phyloP scores from a whole-genome alignment of 2,888 invertebrate genomes.

The Pristionchus mayeri region DNA sequence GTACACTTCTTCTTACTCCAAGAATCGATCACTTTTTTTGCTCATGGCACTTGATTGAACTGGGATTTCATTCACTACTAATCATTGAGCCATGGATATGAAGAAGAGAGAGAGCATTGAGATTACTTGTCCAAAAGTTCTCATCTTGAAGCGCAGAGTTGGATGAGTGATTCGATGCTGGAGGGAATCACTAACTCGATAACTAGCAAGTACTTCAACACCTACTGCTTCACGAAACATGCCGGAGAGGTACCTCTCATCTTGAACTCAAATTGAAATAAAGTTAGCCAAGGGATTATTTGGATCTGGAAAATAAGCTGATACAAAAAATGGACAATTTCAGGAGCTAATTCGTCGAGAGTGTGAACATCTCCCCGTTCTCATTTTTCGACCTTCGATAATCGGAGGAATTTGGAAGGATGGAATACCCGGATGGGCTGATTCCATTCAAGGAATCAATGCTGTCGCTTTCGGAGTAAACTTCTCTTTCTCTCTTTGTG shows the following conservation, averaged over 20 bases:
- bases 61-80: too few relatives aligned
- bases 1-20: too few relatives aligned
- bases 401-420: conserved; percentile 85
- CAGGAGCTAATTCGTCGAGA: conserved; percentile 82
- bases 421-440: conserved; percentile 88
- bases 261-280: too few relatives aligned
- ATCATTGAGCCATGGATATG: too few relatives aligned
- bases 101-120: too few relatives aligned
- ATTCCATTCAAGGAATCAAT: conserved; percentile 94
- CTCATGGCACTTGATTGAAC: too few relatives aligned
- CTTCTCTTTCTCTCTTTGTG: background rate
- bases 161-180: conserved; percentile 80
- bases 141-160: conserved; percentile 71
- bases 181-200: conserved; percentile 78
- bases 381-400: conserved; percentile 89
- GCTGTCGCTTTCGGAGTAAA: background rate
- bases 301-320: background rate
- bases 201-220: too few relatives aligned
- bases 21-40: too few relatives aligned
- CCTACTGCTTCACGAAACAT: conserved; percentile 91
- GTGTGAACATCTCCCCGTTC: conserved; percentile 83
- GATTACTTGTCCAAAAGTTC: background rate
- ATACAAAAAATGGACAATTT: background rate
- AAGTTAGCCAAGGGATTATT: too few relatives aligned
- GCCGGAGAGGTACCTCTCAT: conserved; percentile 85